phyloP scores from a whole-genome alignment of 2,888 invertebrate genomes.

The Digitonthophagus gazella region DNA sequence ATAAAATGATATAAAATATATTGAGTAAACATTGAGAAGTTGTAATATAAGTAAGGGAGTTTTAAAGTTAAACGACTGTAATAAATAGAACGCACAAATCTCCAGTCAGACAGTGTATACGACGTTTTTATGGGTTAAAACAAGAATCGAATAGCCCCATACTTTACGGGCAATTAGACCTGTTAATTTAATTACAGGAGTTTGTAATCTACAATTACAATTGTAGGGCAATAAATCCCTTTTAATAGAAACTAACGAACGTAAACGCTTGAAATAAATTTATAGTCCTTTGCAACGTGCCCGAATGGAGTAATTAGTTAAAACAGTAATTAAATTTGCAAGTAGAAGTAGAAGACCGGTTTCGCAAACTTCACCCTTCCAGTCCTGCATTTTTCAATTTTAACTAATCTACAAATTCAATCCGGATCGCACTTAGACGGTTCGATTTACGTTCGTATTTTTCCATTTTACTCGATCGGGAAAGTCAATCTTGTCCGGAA shows the following conservation, averaged over 20 bases:
- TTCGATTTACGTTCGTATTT: background rate
- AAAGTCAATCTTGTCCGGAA: constrained; percentile 15
- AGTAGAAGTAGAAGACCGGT: background rate
- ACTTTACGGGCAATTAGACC: background rate
- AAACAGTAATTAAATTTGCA: background rate
- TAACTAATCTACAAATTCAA: background rate
- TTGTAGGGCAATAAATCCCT: background rate
- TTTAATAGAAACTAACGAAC: background rate
- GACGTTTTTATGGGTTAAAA: background rate
- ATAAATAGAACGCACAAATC: background rate
- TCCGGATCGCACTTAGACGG: background rate
- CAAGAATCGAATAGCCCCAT: background rate
- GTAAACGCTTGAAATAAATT: background rate
- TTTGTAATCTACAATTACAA: background rate
- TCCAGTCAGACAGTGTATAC: background rate
- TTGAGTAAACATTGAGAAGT: background rate
- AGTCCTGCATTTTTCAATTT: background rate
- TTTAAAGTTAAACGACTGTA: background rate
- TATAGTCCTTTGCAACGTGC: background rate
- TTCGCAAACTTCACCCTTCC: background rate
- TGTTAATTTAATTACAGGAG: background rate
- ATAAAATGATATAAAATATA: background rate
- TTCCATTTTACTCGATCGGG: background rate
- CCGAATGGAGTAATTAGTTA: background rate
- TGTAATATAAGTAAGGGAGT: background rate